Conservation (phyloP, 2,888 invertebrate species). For the Marasmarcha lunaedactyla region DNA sequence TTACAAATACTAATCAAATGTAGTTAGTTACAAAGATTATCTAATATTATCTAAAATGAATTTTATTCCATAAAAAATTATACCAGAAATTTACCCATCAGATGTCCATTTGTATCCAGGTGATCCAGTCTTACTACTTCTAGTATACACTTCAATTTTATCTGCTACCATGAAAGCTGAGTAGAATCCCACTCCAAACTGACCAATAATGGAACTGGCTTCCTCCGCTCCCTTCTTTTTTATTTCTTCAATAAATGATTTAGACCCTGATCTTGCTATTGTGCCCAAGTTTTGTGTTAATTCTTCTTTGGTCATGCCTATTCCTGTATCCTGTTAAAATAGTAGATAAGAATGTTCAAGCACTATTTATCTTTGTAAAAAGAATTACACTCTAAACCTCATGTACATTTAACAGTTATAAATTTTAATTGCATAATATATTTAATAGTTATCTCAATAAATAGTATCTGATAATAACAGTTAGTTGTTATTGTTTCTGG, state of each 20-base stretch:
- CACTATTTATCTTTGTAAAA: constrained; percentile 1
- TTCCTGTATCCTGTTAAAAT: constrained; percentile 84
- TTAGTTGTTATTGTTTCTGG: too few relatives aligned
- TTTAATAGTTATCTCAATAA: too few relatives aligned
- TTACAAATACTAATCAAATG: too few relatives aligned
- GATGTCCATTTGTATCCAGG: constrained; percentile 89
- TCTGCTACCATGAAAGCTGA: constrained; percentile 98
- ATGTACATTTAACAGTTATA: too few relatives aligned
- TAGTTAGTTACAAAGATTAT: too few relatives aligned
- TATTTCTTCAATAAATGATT: constrained; percentile 89
- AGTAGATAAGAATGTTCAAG: constrained; percentile 7
- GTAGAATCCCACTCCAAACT: constrained; percentile 99
- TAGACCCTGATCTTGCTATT: constrained; percentile 96
- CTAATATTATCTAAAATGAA: too few relatives aligned
- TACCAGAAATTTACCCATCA: constrained; percentile 87
- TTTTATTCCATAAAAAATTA: too few relatives aligned
- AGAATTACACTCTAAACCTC: too few relatives aligned
- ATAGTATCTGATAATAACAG: too few relatives aligned
- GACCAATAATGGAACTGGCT: constrained; percentile 89
- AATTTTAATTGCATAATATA: too few relatives aligned
- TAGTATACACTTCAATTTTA: constrained; percentile 91
- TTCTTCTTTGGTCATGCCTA: constrained; percentile 96
- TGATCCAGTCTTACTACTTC: constrained; percentile 73
- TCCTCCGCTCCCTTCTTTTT: constrained; percentile 73
- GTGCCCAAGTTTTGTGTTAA: constrained; percentile 92